A percentile compares a stretch with the other conserved stretches of the same genome.
Conservation (phyloP, 2,113 vertebrate genomes). For the Protomyctophum bolini region DNA sequence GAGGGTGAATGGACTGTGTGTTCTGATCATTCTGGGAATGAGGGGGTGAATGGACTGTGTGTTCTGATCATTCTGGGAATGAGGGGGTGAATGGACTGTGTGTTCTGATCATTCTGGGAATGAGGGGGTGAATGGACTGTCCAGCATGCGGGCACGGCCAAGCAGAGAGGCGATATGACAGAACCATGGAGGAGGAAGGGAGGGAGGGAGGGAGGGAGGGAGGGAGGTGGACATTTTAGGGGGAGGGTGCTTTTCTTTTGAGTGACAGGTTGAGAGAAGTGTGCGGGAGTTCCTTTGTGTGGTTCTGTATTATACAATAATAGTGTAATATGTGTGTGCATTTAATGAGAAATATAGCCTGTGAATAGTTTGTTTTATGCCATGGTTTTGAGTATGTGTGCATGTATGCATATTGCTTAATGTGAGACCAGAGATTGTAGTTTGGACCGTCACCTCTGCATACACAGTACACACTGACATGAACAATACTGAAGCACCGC, state of each 20-base stretch:
- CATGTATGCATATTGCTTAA: background rate
- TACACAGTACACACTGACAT: constrained; percentile 59
- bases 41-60: no score
- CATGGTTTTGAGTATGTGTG: background rate
- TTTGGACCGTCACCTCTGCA: constrained; percentile 41
- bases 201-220: constrained; percentile 22
- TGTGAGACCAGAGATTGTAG: constrained; percentile 35
- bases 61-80: no score
- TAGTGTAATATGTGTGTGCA: background rate
- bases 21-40: no score
- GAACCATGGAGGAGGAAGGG: background rate
- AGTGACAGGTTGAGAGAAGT: constrained; percentile 31
- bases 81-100: no score
- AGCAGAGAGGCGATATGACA: constrained; percentile 33
- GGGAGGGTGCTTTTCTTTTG: constrained; percentile 38
- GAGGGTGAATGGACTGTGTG: no score
- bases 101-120: no score
- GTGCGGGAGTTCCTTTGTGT: constrained; percentile 13
- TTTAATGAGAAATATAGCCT: background rate
- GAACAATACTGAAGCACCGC: constrained; percentile 42
- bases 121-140: no score
- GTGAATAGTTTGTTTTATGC: no score
- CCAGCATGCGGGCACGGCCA: constrained; percentile 41
- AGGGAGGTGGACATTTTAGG: constrained; percentile 21
- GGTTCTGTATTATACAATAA: background rate